A percentile compares a stretch with the other conserved stretches of the same genome.
Evolutionary conservation across 2,888 invertebrate genomes (phyloP).

Genomic region (Pristionchus entomophagus): DNA sequence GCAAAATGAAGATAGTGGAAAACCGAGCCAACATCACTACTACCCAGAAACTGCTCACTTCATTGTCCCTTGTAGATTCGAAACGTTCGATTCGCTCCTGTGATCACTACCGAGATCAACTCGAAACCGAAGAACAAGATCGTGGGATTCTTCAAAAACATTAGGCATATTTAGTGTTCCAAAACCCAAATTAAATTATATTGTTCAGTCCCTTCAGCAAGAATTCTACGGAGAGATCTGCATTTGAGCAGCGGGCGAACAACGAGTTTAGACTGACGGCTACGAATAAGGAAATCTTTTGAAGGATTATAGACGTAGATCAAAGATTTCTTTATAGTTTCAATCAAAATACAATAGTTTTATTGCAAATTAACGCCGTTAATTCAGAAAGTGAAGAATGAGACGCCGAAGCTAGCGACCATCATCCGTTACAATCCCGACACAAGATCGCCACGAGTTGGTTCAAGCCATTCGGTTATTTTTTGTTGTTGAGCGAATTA

Average conservation of each 20-base stretch:
- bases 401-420: not conserved
- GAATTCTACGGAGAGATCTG: not conserved
- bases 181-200: not conserved
- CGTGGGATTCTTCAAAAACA: slow-evolving; percentile 20
- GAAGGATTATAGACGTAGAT: too few relatives aligned
- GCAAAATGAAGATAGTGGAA: too few relatives aligned
- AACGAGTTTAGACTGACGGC: not conserved
- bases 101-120: not conserved
- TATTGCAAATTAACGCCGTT: too few relatives aligned
- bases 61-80: not conserved
- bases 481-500: not conserved
- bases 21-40: too few relatives aligned
- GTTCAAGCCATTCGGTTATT: not conserved
- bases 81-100: slow-evolving; percentile 14
- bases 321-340: too few relatives aligned
- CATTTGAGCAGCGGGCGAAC: slow-evolving; percentile 8
- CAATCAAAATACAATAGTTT: too few relatives aligned
- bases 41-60: too few relatives aligned
- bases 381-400: not conserved
- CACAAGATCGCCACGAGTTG: not conserved
- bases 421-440: slow-evolving; percentile 15
- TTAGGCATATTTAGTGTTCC: not conserved
- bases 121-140: slow-evolving; percentile 1
- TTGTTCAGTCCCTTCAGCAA: slow-evolving; percentile 21
- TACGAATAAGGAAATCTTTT: not conserved